Evolutionary conservation across 2,113 vertebrate genomes (phyloP), one percentile per base, ranked within the genome.

Genomic region (Ranitomeya variabilis): DNA sequence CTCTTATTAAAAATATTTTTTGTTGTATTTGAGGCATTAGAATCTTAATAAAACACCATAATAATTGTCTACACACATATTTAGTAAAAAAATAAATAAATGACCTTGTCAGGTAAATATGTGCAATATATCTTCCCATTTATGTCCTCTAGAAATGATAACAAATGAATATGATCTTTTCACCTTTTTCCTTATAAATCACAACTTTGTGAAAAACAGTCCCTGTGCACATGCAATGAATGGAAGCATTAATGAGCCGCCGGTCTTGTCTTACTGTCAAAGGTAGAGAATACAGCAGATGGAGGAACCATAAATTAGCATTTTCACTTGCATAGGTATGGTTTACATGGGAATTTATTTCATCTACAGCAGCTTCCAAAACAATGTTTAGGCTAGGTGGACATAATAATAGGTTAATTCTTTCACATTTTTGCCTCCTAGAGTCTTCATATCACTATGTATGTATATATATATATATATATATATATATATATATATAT

Each of bases 291-390:
- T 16, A 60, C 52, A 60, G 69, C 83, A 85, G 67, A 85, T 76
- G 83, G 83, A 85, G 55, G 16, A 23, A 85, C 16, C 31, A 74
- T 19, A 55, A 74, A 85, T 74, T 76, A 74, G 83, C 83, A 74
- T 85, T 85, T 85, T 73, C 37, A 60, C 83, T 60, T 85, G 83
- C 59, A 85, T 76, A 85, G 67, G 83, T 74, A 85, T 73, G 83
- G 26, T 74, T 73, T 57, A 76, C 69, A 73, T 85, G n/a, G 45
- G 67, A 59, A 85, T 67, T 73, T 23, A 59, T 31, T 74, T 57
- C 11, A 37, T 73, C 45, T 14, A 0, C 60, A 76, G 14, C 82
- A 69, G 66, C 52, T 60, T 37, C 69, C 54, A 60, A 59, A 26
- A 54, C 45, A 84, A 5, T 55, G 2, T 4, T 15, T 13, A 84